Base-by-base conservation (phyloP, 2,797 vertebrate genomes). In the Hapalemur alaotrensis region DNA sequence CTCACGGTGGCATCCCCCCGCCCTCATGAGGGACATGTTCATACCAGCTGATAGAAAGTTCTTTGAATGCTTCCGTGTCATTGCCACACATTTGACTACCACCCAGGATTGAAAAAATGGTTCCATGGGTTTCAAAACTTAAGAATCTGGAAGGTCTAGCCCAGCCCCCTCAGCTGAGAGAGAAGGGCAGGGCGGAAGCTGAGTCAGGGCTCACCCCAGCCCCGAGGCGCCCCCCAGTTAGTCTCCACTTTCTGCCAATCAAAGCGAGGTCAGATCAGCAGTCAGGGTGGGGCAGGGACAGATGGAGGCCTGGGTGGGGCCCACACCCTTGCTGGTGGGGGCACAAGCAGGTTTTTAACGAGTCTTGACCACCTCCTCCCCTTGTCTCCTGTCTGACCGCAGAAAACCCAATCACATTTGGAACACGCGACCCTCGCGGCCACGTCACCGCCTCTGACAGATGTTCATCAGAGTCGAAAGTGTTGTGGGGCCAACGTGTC, bases 401-500 rank as follows among this genome's bases (percentile, higher is more conserved):
- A 25, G 59, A 70, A 50, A 50, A 23, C 48, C 48, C 76, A 59
- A 32, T 78, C 35, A 1, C 30, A 0, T 10, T 1, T 23, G 30
- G 23, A 4, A 43, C 81, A 43, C 50, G 91, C 6, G 7, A 5
- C n/a, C 7, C 73, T 28, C 20, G 14, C n/a, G 25, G 0, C 67
- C 35, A 32, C 41, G 5, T 38, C 61, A 7, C 79, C 61, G 35
- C 84, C 79, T 81, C 79, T 1, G 12, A 57, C 6, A 25, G 23
- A 4, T 15, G 13, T 70, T 30, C 43, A 28, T 25, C 38, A 0
- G 3, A 6, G 20, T 28, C 65, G 0, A 7, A 8, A 25, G 70
- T 6, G 9, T 28, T 6, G 28, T 14, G 5, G 0, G 63, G 57
- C 65, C 67, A 13, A 17, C 10, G 0, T 4, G 48, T 2, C 17